phyloP scores from a whole-genome alignment of 2,113 vertebrate species.

The Phalacrocorax brasilianus region DNA sequence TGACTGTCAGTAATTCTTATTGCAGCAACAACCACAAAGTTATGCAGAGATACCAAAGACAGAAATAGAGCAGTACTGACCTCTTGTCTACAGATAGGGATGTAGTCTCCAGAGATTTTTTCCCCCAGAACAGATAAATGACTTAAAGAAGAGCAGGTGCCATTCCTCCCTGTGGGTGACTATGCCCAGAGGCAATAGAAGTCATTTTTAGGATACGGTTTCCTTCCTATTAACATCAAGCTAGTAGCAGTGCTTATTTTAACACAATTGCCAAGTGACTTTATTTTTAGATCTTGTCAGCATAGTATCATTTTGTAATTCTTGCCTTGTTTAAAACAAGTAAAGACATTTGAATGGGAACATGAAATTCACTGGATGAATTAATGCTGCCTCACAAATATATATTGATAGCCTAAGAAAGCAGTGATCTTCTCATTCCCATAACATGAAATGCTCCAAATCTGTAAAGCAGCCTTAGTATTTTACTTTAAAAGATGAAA shows the following conservation, averaged over 20 bases:
- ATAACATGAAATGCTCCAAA: not conserved
- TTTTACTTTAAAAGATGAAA: conserved; percentile 34
- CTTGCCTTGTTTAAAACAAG: not conserved
- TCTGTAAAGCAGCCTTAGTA: conserved; percentile 9
- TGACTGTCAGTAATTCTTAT: not conserved
- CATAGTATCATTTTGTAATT: not conserved
- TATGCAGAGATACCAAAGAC: not conserved
- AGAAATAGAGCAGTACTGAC: not conserved
- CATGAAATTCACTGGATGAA: not conserved
- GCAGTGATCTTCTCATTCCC: not conserved
- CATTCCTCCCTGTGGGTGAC: not conserved
- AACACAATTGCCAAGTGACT: not conserved
- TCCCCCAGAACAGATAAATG: not conserved
- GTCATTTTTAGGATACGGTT: not conserved
- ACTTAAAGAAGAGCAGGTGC: not conserved
- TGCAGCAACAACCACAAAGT: not conserved
- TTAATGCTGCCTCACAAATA: conserved; percentile 2
- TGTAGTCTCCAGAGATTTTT: not conserved
- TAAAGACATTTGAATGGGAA: conserved; percentile 13
- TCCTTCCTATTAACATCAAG: conserved; percentile 8
- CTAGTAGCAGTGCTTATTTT: conserved; percentile 9
- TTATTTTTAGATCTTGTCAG: not conserved
- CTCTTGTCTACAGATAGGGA: not conserved
- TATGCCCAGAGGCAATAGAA: not conserved
- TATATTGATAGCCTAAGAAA: conserved; percentile 11